Base-by-base conservation (phyloP, 2,888 invertebrate species). In the Drosophila rellima region DNA sequence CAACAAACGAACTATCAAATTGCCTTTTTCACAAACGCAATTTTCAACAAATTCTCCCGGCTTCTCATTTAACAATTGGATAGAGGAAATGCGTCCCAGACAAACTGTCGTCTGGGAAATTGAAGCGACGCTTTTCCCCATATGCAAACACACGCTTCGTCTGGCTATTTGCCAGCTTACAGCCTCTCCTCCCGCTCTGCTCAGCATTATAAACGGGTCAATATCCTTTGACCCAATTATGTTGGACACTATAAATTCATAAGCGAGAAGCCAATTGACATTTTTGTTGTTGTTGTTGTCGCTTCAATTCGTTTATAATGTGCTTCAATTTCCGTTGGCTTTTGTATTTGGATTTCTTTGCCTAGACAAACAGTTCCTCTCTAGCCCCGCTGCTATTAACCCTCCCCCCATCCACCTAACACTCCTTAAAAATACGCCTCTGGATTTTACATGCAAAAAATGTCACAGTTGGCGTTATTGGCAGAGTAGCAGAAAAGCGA, bases 151-250 rank as follows among this genome's bases (percentile, higher is more conserved):
- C 47, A 54, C 37, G 35, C 33, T 33, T 31, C 18, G 61, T 54
- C 57, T 78, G 78, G 76, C 73, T 40, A 74, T 69, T 68, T 79
- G 73, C 74, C 75, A 71, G 55, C 35, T 54, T 18, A 15, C 23
- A 20, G 35, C 23, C 35, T 23, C 10, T 26, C 13, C 40, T 15
- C 10, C 5, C 51, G 13, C 52, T 33, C 47, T 56, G 35, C 61
- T 56, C 39, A 20, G 35, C 57, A 35, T 44, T 67, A 54, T 71
- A 56, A 79, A 48, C 80, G 82, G 91, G 90, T 90, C 90, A 90
- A 90, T 90, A 90, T 90, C 90, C 91, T 90, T 90, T 90, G 90
- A 90, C 90, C 90, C 88, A 90, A 90, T 88, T 90, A 79, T 81
- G 72, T 20, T 44, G 45, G 64, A 39, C 61, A 73, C 77, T 54